Percentiles rank a stretch among this genome's conserved stretches.
These are phyloP conservation scores for Polypterus bichir DNA, from an alignment of 2,113 vertebrate genomes.

Conservation along the genomic window DNA sequence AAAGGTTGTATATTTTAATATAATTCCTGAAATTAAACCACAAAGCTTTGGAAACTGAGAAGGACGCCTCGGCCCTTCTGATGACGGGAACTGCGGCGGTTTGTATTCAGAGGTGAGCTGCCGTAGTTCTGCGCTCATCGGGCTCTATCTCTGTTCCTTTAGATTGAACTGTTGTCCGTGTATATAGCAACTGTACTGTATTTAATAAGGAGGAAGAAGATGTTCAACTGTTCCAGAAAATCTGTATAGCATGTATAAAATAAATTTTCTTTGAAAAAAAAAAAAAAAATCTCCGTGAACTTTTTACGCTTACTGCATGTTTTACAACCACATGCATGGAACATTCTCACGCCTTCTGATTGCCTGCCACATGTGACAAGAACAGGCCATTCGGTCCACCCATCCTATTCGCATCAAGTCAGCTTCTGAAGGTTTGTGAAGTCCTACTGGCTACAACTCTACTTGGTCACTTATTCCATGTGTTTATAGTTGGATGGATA, in stretches of 20 bases:
- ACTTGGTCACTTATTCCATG: no score
- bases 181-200: slow-evolving; percentile 48
- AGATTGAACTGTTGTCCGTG: slow-evolving; percentile 33
- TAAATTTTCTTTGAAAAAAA: slow-evolving; percentile 42
- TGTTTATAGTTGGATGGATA: no score
- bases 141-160: slow-evolving; percentile 29
- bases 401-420: no score
- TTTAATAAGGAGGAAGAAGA: slow-evolving; percentile 30
- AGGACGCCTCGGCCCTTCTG: slow-evolving; percentile 19
- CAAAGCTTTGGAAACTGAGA: slow-evolving; percentile 20
- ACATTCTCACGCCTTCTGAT: no score
- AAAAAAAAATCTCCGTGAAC: not conserved
- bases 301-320: no score
- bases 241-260: slow-evolving; percentile 52
- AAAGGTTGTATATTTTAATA: slow-evolving; percentile 35
- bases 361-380: no score
- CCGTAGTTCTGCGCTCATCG: slow-evolving; percentile 33
- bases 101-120: slow-evolving; percentile 29
- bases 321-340: no score
- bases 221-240: slow-evolving; percentile 41
- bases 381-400: no score
- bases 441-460: no score
- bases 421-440: no score
- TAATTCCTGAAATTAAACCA: slow-evolving; percentile 25
- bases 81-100: slow-evolving; percentile 11